phyloP scores from a whole-genome alignment of 2,113 vertebrate species.

The Rhagologus leucostigma region DNA sequence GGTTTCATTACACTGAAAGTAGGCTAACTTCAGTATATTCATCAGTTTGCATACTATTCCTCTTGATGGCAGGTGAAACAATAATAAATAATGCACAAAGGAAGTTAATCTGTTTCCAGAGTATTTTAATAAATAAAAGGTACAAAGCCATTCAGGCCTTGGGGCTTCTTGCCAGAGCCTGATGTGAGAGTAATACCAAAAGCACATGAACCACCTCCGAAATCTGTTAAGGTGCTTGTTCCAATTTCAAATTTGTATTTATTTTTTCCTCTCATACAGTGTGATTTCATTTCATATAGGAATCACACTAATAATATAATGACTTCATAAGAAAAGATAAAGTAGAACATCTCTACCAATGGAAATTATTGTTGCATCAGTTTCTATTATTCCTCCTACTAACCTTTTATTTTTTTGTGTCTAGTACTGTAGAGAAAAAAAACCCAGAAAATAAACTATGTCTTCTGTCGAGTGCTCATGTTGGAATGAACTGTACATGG shows the following conservation, averaged over 20 bases:
- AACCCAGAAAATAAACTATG: neutral
- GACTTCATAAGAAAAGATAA: neutral
- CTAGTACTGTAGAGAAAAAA: neutral
- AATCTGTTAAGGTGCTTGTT: constrained; percentile 14
- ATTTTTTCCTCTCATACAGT: neutral
- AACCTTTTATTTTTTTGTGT: neutral
- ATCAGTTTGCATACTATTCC: neutral
- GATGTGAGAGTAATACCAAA: constrained; percentile 20
- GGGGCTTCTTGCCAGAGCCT: neutral
- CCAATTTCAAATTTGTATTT: constrained; percentile 26
- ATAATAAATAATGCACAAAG: constrained; percentile 59
- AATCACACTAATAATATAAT: constrained; percentile 9
- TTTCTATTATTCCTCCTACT: neutral
- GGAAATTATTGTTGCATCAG: neutral
- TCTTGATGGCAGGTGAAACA: constrained; percentile 25
- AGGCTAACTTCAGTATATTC: neutral
- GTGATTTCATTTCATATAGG: neutral
- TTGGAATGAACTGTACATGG: neutral
- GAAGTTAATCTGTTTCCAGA: constrained; percentile 40
- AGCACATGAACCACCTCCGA: neutral
- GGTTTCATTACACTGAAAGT: neutral
- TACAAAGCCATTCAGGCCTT: constrained; percentile 26
- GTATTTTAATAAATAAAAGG: constrained; percentile 56
- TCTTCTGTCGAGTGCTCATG: neutral
- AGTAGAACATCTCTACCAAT: neutral